A percentile compares a stretch with the other conserved stretches of the same genome.
Evolutionary conservation across 2,888 invertebrate genomes (phyloP).

Genomic region (Erebia palarica): DNA sequence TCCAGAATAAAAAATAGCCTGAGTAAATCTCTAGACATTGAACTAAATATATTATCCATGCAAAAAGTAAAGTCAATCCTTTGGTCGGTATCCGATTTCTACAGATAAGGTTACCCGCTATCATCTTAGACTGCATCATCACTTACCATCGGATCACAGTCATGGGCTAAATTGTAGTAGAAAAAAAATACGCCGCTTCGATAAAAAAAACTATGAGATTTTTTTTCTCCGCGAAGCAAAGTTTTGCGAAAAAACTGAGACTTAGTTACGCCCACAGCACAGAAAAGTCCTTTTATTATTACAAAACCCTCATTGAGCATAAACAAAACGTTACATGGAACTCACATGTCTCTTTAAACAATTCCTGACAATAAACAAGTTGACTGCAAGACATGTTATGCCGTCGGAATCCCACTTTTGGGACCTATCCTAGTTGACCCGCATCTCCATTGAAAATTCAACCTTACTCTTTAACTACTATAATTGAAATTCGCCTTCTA

Average conservation of each 20-base stretch:
- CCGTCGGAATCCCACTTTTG: constrained; percentile 55
- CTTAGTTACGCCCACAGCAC: neutral
- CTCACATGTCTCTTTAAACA: constrained; percentile 48
- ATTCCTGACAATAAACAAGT: constrained; percentile 65
- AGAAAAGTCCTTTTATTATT: neutral
- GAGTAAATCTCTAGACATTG: too few relatives aligned
- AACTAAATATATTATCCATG: too few relatives aligned
- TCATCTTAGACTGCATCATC: too few relatives aligned
- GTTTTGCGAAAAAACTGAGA: neutral
- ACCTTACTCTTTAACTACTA: constrained; percentile 44
- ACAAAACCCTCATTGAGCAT: constrained; percentile 11
- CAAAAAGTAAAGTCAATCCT: too few relatives aligned
- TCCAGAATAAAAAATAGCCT: too few relatives aligned
- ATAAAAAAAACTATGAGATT: too few relatives aligned
- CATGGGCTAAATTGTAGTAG: too few relatives aligned
- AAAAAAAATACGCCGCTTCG: too few relatives aligned
- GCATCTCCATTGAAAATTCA: constrained; percentile 40
- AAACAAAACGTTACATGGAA: constrained; percentile 22
- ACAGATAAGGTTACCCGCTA: too few relatives aligned
- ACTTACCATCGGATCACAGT: too few relatives aligned
- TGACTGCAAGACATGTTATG: constrained; percentile 58
- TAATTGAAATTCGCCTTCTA: constrained; percentile 47
- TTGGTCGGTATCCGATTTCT: too few relatives aligned
- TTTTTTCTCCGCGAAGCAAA: too few relatives aligned
- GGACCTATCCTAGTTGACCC: constrained; percentile 52